Evolutionary conservation across 2,113 vertebrate species (phyloP).

Genomic region (Uria lomvia): DNA sequence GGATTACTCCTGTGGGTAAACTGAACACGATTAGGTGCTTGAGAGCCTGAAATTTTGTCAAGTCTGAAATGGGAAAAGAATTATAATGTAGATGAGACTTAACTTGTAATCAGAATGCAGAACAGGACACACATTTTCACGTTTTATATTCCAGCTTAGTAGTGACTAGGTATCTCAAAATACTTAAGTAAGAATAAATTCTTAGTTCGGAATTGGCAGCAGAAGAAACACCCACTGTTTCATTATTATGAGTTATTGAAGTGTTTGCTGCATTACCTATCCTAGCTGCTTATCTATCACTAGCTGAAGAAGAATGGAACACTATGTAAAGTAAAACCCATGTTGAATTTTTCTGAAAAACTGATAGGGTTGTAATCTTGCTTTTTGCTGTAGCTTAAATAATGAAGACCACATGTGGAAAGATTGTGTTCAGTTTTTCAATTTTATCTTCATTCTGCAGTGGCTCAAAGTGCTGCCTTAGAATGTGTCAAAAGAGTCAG

Average conservation of each 20-base stretch:
- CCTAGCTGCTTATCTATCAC: background rate
- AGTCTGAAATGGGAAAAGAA: background rate
- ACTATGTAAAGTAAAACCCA: background rate
- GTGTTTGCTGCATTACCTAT: background rate
- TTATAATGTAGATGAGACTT: background rate
- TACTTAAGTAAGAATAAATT: background rate
- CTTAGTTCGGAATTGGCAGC: background rate
- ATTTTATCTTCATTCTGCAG: background rate
- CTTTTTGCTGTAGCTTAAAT: background rate
- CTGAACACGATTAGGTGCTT: background rate
- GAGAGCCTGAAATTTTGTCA: background rate
- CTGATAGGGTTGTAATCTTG: rapidly evolving
- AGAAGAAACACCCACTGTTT: background rate
- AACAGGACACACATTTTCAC: background rate
- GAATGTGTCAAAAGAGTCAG: background rate
- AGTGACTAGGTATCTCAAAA: background rate
- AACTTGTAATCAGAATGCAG: background rate
- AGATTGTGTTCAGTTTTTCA: background rate
- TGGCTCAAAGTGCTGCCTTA: background rate
- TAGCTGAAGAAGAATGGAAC: background rate
- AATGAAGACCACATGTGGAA: background rate
- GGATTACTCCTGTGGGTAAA: background rate
- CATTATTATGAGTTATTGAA: background rate
- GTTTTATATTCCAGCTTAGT: background rate
- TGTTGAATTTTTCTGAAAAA: background rate